Percentiles rank a stretch among this genome's conserved stretches.
Conservation (phyloP, 2,113 vertebrate species). For the Terrapene triunguis region DNA sequence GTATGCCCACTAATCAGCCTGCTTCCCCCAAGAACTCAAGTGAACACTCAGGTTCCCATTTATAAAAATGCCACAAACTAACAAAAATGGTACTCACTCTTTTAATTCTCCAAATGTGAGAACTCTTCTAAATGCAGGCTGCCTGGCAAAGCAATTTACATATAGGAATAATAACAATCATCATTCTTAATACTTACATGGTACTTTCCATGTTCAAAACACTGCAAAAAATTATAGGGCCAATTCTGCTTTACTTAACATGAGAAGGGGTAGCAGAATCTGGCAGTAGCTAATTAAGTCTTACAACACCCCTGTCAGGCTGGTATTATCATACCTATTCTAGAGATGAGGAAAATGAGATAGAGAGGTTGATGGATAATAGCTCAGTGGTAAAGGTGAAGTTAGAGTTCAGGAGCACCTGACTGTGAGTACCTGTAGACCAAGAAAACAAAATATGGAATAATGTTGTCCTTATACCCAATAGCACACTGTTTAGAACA, state of each 20-base stretch:
- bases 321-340: background rate
- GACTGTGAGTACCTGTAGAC: too few relatives aligned
- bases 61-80: background rate
- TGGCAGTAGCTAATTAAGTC: background rate
- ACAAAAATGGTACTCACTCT: rapidly evolving
- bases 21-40: background rate
- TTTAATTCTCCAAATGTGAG: background rate
- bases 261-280: background rate
- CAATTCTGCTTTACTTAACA: background rate
- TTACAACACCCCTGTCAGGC: background rate
- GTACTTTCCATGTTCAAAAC: background rate
- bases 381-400: background rate
- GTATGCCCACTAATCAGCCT: background rate
- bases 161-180: background rate
- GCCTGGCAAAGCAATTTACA: rapidly evolving
- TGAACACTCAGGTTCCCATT: background rate
- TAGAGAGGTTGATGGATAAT: background rate
- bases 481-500: too few relatives aligned
- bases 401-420: background rate
- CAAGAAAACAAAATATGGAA: too few relatives aligned
- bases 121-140: background rate
- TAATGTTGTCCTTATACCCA: too few relatives aligned
- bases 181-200: rapidly evolving
- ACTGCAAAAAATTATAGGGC: background rate
- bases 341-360: background rate